Conservation (phyloP, 2,113 vertebrate genomes). For the Thamnaconus septentrionalis region DNA sequence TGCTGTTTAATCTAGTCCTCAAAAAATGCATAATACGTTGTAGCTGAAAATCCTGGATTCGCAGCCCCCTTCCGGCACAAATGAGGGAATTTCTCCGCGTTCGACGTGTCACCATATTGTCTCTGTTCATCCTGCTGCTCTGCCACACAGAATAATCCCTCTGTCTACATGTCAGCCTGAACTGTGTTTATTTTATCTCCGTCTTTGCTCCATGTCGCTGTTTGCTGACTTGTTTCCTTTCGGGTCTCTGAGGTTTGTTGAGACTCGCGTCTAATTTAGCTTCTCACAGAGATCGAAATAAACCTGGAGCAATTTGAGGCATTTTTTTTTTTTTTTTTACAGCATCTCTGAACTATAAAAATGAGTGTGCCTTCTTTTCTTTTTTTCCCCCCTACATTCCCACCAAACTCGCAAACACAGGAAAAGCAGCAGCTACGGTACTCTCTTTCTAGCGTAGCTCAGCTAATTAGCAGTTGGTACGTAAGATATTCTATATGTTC, state of each 20-base stretch:
- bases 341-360: constrained; percentile 54
- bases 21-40: no score
- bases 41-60: no score
- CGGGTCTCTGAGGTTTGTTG: constrained; percentile 50
- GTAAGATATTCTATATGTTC: no score
- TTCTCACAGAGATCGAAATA: constrained; percentile 63
- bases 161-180: constrained; percentile 11
- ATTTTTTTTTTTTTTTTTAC: constrained; percentile 37
- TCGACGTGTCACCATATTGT: no score
- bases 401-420: constrained; percentile 48
- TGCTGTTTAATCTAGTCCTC: no score
- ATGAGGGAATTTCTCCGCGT: no score
- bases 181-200: constrained; percentile 10
- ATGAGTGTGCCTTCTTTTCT: constrained; percentile 27
- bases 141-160: constrained; percentile 7
- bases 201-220: constrained; percentile 6
- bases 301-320: constrained; percentile 58
- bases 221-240: constrained; percentile 51
- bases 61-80: no score
- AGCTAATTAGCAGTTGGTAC: no score
- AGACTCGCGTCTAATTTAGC: constrained; percentile 58
- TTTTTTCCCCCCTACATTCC: constrained; percentile 32
- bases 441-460: background rate
- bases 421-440: constrained; percentile 22
- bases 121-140: background rate